These are phyloP conservation scores for Diarsia brunnea DNA, from an alignment of 2,888 invertebrate species.

Conservation along the genomic window DNA sequence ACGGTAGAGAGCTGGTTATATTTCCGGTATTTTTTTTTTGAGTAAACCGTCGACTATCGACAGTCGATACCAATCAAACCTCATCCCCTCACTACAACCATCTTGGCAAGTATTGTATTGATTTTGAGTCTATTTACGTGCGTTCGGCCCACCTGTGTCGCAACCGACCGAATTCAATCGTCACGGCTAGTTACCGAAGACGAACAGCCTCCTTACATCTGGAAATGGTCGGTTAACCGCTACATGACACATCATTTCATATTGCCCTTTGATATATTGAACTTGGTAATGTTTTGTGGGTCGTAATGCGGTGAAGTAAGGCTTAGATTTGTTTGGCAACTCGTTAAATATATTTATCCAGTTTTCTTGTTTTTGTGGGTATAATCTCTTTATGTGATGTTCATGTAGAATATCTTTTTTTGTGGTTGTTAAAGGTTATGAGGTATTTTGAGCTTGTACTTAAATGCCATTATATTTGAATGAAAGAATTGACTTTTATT, in stretches of 20 bases:
- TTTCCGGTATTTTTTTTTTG: not conserved
- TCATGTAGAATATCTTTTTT: conserved; percentile 42
- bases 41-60: conserved; percentile 28
- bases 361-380: conserved; percentile 43
- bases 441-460: conserved; percentile 15
- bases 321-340: conserved; percentile 29
- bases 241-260: conserved; percentile 64
- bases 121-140: conserved; percentile 84
- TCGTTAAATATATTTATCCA: conserved; percentile 30
- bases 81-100: conserved; percentile 70
- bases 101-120: conserved; percentile 81
- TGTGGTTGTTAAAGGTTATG: conserved; percentile 42
- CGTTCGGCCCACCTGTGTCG: conserved; percentile 75
- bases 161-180: conserved; percentile 67
- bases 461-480: not conserved
- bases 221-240: conserved; percentile 60
- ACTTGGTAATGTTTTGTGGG: conserved; percentile 16
- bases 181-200: conserved; percentile 50
- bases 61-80: conserved; percentile 56
- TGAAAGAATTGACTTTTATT: not conserved
- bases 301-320: conserved; percentile 18
- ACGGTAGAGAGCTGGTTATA: not conserved
- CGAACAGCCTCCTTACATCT: conserved; percentile 45
- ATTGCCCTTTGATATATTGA: conserved; percentile 61
- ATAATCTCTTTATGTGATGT: conserved; percentile 49